A percentile compares a stretch with the other conserved stretches of the same genome.
Evolutionary conservation across 2,888 invertebrate species (phyloP).

Genomic region (Plagiodera versicolora): DNA sequence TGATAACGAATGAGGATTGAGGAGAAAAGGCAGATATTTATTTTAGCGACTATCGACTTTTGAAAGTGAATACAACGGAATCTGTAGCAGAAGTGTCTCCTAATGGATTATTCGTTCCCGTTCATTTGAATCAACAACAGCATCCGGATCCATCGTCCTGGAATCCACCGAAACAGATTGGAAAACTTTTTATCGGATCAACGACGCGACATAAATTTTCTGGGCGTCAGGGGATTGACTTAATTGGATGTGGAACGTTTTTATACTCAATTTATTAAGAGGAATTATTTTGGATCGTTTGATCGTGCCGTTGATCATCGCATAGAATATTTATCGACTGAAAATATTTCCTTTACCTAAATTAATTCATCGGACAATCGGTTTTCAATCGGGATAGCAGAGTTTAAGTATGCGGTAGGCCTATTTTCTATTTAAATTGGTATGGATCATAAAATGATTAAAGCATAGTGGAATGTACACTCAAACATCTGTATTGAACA

Average conservation of each 20-base stretch:
- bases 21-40: not conserved
- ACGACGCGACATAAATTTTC: not conserved
- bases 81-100: not conserved
- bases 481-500: too few species aligned
- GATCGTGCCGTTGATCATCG: not conserved
- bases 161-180: not conserved
- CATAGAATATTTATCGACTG: not conserved
- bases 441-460: too few species aligned
- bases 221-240: not conserved
- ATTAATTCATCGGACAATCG: not conserved
- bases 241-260: not conserved
- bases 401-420: too few species aligned
- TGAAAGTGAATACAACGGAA: not conserved
- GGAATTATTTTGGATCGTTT: not conserved
- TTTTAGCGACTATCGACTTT: not conserved
- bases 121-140: constrained; percentile 1
- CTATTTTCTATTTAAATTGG: too few species aligned
- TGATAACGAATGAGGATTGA: not conserved
- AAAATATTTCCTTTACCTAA: not conserved
- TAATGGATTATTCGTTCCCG: not conserved
- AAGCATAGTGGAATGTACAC: too few species aligned
- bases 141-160: not conserved
- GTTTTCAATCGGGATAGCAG: too few species aligned
- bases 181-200: constrained; percentile 1
- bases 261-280: not conserved